A percentile compares a stretch with the other conserved stretches of the same genome.
Conservation (phyloP, 2,888 invertebrate genomes). For the Rosalia funebris region DNA sequence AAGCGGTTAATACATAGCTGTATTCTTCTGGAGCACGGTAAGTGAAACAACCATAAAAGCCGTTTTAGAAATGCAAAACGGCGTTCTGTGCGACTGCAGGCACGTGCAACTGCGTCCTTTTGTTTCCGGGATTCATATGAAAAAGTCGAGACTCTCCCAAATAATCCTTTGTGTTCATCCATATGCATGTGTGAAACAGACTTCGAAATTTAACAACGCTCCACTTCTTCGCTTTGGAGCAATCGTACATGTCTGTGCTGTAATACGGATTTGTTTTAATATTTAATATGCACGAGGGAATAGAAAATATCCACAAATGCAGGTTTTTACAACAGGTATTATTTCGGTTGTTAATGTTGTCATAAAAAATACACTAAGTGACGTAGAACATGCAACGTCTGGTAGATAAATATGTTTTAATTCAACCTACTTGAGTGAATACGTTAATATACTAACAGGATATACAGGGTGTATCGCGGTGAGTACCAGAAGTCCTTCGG, state of each 20-base stretch:
- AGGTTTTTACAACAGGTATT: too few species aligned
- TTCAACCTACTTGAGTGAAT: too few species aligned
- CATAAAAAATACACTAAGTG: too few species aligned
- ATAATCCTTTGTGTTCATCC: not conserved
- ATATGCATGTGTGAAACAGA: slow-evolving; percentile 1
- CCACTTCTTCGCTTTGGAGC: not conserved
- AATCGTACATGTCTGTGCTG: not conserved
- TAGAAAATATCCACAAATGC: too few species aligned
- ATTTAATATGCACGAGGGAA: not conserved
- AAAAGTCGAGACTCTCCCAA: not conserved
- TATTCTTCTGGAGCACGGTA: not conserved
- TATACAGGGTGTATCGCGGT: too few species aligned
- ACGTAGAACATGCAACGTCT: too few species aligned
- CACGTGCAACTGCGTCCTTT: not conserved
- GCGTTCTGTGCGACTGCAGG: not conserved
- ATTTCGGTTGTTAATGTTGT: too few species aligned
- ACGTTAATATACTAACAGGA: too few species aligned
- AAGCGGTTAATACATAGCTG: too few species aligned
- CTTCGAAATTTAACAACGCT: slow-evolving; percentile 1
- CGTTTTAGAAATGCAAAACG: not conserved
- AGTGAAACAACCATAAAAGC: not conserved
- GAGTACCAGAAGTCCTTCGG: too few species aligned
- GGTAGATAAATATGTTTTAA: too few species aligned
- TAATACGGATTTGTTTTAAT: not conserved
- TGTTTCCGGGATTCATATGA: not conserved